Conservation (phyloP, 2,113 vertebrate genomes). For the Elephas maximus region DNA sequence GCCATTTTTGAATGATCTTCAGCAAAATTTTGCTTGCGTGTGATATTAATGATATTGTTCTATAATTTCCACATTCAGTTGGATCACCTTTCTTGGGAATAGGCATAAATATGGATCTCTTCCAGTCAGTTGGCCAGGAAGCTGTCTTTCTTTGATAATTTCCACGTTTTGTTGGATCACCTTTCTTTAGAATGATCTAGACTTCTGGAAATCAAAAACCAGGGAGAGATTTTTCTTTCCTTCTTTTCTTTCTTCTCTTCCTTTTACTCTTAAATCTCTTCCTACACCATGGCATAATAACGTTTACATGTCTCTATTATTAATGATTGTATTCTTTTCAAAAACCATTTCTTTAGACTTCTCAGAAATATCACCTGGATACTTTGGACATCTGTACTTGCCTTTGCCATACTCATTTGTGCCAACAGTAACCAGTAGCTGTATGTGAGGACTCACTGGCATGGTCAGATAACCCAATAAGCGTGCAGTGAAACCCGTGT, state of each 20-base stretch:
- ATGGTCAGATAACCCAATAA: no score
- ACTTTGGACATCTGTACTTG: background rate
- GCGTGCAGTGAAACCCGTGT: no score
- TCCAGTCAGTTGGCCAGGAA: no score
- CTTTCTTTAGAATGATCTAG: background rate
- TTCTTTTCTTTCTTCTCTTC: background rate
- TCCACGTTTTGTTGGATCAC: no score
- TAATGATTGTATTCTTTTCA: background rate
- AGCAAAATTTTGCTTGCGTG: no score
- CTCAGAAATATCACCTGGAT: background rate
- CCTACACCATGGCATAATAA: background rate
- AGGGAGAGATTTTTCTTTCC: background rate
- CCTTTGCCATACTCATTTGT: fast-evolving
- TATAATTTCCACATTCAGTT: no score
- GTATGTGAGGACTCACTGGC: background rate
- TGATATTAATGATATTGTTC: no score
- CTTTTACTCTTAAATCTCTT: background rate
- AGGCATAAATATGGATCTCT: no score
- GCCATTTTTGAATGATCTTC: no score
- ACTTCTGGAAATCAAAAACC: background rate
- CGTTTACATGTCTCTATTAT: no score
- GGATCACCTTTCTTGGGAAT: no score
- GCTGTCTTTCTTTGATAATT: no score
- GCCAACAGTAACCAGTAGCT: fast-evolving
- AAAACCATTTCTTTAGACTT: background rate